Percentiles rank a stretch among this genome's conserved stretches.
phyloP scores from a whole-genome alignment of 2,113 vertebrate genomes.

The Ammodytes marinus region DNA sequence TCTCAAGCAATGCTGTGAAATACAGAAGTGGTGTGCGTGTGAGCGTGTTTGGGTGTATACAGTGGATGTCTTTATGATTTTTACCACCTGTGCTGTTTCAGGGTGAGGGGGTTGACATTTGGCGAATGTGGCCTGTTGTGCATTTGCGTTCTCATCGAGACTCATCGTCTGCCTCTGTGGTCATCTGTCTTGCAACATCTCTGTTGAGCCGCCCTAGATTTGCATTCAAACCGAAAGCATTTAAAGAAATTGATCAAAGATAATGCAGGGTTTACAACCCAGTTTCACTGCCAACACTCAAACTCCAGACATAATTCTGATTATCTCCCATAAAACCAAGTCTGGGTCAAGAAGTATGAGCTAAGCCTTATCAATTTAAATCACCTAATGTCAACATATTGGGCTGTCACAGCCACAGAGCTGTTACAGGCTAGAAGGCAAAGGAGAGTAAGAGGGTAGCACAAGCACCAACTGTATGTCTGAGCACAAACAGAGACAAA shows the following conservation, averaged over 20 bases:
- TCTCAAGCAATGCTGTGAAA: slow-evolving; percentile 10
- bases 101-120: slow-evolving; percentile 55
- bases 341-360: slow-evolving; percentile 8
- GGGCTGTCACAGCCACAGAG: slow-evolving; percentile 8
- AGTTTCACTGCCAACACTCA: neutral
- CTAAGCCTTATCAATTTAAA: slow-evolving; percentile 33
- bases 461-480: neutral
- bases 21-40: neutral
- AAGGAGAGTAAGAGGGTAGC: slow-evolving; percentile 9
- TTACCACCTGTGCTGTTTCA: slow-evolving; percentile 20
- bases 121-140: slow-evolving; percentile 57
- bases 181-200: slow-evolving; percentile 22
- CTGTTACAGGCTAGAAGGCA: slow-evolving; percentile 13
- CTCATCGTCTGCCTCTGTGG: slow-evolving; percentile 19
- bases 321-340: slow-evolving; percentile 20
- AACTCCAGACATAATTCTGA: slow-evolving; percentile 2
- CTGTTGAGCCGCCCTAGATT: too few species aligned
- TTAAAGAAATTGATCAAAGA: neutral
- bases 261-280: neutral
- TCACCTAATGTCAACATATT: slow-evolving; percentile 39
- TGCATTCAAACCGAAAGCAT: too few species aligned
- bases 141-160: slow-evolving; percentile 21
- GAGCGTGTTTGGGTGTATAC: slow-evolving; percentile 6
- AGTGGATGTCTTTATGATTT: neutral
- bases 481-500: neutral